Conservation (phyloP, 1,140 invertebrate genomes). For the Choristoneura fumiferana region DNA sequence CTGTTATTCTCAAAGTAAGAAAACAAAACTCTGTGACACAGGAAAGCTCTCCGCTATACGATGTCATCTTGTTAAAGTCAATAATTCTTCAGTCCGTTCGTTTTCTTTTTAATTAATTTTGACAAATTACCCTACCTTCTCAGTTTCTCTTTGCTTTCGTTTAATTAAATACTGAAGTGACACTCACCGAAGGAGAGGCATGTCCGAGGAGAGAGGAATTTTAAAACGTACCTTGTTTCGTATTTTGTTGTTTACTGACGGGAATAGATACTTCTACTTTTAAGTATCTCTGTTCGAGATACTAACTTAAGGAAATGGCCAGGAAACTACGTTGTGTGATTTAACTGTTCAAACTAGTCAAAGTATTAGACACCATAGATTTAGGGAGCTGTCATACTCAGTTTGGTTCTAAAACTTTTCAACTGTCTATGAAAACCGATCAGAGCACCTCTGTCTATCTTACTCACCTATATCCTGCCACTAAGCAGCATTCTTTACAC, state of each 20-base stretch:
- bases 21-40: constrained; percentile 39
- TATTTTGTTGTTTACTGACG: constrained; percentile 21
- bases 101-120: constrained; percentile 78
- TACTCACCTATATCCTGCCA: no score
- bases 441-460: no score
- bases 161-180: constrained; percentile 77
- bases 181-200: constrained; percentile 51
- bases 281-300: constrained; percentile 8
- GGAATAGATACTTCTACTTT: constrained; percentile 13
- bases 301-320: neutral
- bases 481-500: no score
- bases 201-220: constrained; percentile 38
- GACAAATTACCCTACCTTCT: constrained; percentile 75
- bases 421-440: no score
- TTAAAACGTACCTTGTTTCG: constrained; percentile 20
- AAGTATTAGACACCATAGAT: no score
- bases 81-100: constrained; percentile 64
- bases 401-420: no score
- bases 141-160: constrained; percentile 63
- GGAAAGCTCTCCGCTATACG: constrained; percentile 38
- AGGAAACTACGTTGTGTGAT: neutral
- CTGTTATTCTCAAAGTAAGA: no score
- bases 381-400: no score
- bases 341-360: no score
- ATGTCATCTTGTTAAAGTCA: constrained; percentile 60